Base-by-base conservation (phyloP, 2,888 invertebrate genomes). In the Scaptomyza parva region DNA sequence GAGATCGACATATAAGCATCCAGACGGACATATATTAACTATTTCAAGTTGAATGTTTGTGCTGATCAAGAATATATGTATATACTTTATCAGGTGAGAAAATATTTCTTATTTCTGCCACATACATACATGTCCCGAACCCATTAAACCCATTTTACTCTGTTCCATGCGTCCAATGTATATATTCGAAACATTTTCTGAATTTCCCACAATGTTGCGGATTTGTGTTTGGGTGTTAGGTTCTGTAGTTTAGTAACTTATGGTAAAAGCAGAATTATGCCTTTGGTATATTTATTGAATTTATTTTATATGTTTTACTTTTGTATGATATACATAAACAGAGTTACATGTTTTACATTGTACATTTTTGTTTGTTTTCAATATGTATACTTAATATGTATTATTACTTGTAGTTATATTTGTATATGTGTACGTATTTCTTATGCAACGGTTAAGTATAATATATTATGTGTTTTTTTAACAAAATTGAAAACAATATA, bases 331-430 rank as follows among this genome's bases (percentile, higher is more conserved):
- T 82, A 71, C 84, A 85, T 85, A 85, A 83, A 82, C 82, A 76
- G 74, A 76, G 74, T 88, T 86, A 84, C 55, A 82, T 82, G 82
- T 78, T 87, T 85, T 84, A 88, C 81, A 86, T 85, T 88, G 87
- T 84, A 85, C 84, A 84, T 78, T 86, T 67, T 37, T 4, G 2
- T 28, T 28, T n/a, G n/a, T 33, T 14, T 47, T 76, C 50, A 86
- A 83, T 86, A 76, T 79, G 70, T 68, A 51, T 79, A 74, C 74
- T 76, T 83, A 86, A 68, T 70, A 52, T 54, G 57, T 70, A 75
- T 51, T 72, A 67, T 86, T 78, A 83, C 66, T 64, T 73, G 51
- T 73, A 86, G 68, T 76, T 86, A 66, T 74, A 68, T 70, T 57
- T 75, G 74, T 73, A 68, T 75, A 71, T 72, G 59, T 67, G 70